phyloP scores from a whole-genome alignment of 2,888 invertebrate species.

The Stegophylla sp. region DNA sequence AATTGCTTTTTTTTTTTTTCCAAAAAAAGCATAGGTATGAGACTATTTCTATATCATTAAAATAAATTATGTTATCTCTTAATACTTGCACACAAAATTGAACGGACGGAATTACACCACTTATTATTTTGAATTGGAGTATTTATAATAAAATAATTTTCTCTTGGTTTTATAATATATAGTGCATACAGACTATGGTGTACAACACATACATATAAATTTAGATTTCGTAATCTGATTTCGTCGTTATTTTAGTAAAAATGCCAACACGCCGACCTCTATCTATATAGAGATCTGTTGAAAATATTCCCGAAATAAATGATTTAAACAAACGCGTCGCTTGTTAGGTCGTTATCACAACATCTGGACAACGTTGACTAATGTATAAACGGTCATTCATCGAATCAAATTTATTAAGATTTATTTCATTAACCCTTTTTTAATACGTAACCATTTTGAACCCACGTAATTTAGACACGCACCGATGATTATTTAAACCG shows the following conservation, averaged over 20 bases:
- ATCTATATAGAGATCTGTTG: constrained; percentile 30
- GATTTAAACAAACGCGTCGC: constrained; percentile 36
- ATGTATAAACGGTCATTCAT: constrained; percentile 35
- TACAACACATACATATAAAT: background rate
- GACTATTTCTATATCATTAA: background rate
- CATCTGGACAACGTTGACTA: constrained; percentile 38
- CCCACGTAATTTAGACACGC: constrained; percentile 16
- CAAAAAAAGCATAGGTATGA: no score
- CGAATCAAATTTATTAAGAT: constrained; percentile 2
- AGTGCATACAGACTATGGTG: background rate
- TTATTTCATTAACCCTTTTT: constrained; percentile 41
- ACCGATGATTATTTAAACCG: background rate
- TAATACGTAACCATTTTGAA: background rate
- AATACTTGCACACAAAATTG: background rate
- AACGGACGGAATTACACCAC: background rate
- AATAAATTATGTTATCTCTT: no score
- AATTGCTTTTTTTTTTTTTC: no score
- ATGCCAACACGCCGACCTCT: constrained; percentile 44
- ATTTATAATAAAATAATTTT: background rate
- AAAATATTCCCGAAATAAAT: constrained; percentile 53
- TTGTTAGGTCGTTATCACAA: constrained; percentile 33
- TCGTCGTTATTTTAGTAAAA: constrained; percentile 48
- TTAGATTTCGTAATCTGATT: constrained; percentile 37
- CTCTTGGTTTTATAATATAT: background rate
- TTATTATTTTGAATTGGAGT: background rate